These are phyloP conservation scores for Bombylius discolor DNA, from an alignment of 2,888 invertebrate genomes.

Conservation along the genomic window DNA sequence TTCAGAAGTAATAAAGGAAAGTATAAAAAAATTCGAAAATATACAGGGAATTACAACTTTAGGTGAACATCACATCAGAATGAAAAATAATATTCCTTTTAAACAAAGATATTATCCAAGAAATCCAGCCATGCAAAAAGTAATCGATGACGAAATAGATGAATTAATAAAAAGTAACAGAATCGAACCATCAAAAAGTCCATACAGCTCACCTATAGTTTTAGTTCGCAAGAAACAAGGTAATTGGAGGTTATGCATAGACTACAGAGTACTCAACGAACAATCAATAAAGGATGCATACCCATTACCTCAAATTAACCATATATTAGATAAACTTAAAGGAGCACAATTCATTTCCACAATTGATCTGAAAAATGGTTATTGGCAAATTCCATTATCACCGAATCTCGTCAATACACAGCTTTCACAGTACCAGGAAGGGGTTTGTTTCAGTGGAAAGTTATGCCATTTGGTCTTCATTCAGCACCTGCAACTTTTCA, in stretches of 20 bases:
- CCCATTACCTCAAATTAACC: neutral
- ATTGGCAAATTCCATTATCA: neutral
- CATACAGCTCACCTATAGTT: neutral
- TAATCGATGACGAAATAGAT: neutral
- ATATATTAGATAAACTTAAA: neutral
- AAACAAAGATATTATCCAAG: neutral
- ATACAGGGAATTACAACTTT: no score
- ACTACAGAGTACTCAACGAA: neutral
- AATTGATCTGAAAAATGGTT: neutral
- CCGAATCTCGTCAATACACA: neutral
- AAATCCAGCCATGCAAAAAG: neutral
- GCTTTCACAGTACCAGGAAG: slow-evolving; percentile 2
- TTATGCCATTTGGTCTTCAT: neutral
- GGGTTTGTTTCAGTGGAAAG: neutral
- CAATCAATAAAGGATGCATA: neutral
- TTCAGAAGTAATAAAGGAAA: no score
- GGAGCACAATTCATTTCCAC: neutral
- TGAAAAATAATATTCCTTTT: neutral
- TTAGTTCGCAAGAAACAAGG: neutral
- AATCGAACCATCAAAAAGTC: neutral
- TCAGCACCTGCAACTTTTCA: slow-evolving; percentile 6
- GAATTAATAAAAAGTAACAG: neutral
- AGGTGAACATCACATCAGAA: neutral
- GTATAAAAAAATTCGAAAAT: no score
- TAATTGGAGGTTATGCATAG: neutral